Evolutionary conservation across 2,888 invertebrate genomes (phyloP), one percentile per base, ranked within the genome.

Genomic region (Athetis lepigone): DNA sequence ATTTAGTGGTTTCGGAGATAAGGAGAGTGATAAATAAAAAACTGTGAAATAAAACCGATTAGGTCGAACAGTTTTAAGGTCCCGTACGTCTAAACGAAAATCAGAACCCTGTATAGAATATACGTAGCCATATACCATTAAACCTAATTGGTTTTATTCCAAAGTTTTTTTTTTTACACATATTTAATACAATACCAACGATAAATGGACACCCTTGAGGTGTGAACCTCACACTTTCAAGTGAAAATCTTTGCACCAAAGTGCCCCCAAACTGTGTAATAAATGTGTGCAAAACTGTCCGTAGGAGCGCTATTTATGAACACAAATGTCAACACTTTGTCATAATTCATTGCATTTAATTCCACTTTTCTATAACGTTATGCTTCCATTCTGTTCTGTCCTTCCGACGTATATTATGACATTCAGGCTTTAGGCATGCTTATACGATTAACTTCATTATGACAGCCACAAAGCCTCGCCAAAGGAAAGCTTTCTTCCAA

Each of bases 361-460:
- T 70, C 42, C n/a, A 54, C 19, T 33, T 49, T 18, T 5, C 8
- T 49, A 62, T 43, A 43, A 33, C 3, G 1, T 2, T 29, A 3
- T 13, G 1, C 16, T 19, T 29, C 23, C 21, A 8, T 18, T 66
- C 19, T 11, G 37, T 21, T 19, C 33, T 50, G 45, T 69, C n/a
- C 4, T 21, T 16, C 36, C 19, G n/a, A 18, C 11, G 39, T 36
- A 36, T 52, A 51, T 64, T 55, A 18, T 64, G 65, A 40, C 49
- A 23, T 40, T 36, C 11, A 3, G 42, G 51, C 37, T 52, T 49
- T 29, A 43, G 19, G 7, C 7, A 8, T 36, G 23, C 42, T 55
- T 39, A 55, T 36, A 46, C 13, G 42, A 39, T 55, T 67, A 56
- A 43, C 42, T 56, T 57, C 37, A 42, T 70, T 39, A 74, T 47